Base-by-base conservation (phyloP, 2,113 vertebrate species). In the Myrmecophaga tridactyla region DNA sequence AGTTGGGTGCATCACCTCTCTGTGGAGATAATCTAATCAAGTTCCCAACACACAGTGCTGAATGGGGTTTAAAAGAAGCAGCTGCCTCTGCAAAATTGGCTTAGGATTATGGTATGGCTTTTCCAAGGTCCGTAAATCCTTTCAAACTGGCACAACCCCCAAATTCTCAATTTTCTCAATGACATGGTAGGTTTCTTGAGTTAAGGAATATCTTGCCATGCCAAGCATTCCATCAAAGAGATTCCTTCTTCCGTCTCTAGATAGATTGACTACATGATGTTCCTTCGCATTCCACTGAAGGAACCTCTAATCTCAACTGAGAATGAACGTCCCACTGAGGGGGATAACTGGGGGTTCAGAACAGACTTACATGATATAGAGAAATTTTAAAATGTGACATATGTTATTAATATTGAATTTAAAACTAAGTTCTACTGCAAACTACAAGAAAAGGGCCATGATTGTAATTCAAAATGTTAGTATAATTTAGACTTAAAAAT, bases 401-500 rank as follows among this genome's bases (percentile, higher is more conserved):
- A 43, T 43, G 12, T 82, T 29, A 65, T 62, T 84, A 70, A 51
- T 58, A 80, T 67, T 92, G 51, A 88, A 5, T 75, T 83, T 83
- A 78, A 84, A 75, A 90, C 3, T 43, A 80, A 92, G 17, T 90
- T 77, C 56, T 86, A 62, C 8, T 18, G 65, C 13, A 86, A 90
- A 48, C 58, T 81, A 70, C 69, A 92, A 39, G 51, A 92, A 81
- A 75, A 88, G 17, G 7, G 3, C 17, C 62, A 78, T 67, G 77
- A n/a, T 7, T 67, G n/a, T 39, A 87, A 75, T 51, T 95, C 70
- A 88, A 69, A 92, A 62, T 76, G 6, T 86, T 82, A 70, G 5
- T 6, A 77, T 84, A 96, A 91, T 86, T 85, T 92, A 60, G 25
- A 82, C 46, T 62, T 87, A 92, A 72, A 94, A 92, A 62, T 75